phyloP scores from a whole-genome alignment of 2,888 invertebrate genomes.

The Parnassius apollo region DNA sequence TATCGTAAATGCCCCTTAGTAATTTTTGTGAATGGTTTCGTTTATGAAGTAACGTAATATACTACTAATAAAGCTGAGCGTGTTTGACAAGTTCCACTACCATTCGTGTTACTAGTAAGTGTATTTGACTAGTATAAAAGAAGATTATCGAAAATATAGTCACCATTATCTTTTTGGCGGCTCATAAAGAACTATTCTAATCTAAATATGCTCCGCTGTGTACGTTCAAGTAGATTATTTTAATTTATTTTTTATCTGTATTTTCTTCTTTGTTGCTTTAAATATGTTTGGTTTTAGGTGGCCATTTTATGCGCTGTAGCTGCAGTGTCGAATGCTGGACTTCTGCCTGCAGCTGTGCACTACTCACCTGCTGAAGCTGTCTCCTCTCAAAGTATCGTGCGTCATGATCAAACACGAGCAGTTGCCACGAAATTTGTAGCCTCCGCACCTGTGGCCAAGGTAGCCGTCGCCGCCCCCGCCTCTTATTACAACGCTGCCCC shows the following conservation, averaged over 20 bases:
- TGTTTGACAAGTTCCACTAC: constrained; percentile 38
- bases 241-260: no score
- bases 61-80: constrained; percentile 26
- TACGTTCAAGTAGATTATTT: background rate
- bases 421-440: constrained; percentile 41
- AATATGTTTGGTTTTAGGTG: constrained; percentile 31
- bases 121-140: background rate
- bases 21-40: background rate
- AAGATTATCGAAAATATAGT: background rate
- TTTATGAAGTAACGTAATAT: background rate
- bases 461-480: constrained; percentile 32
- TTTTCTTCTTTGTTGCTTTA: no score
- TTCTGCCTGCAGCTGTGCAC: constrained; percentile 55
- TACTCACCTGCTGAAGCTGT: constrained; percentile 52
- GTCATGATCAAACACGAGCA: constrained; percentile 51
- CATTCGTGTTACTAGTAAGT: constrained; percentile 17
- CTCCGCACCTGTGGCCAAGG: constrained; percentile 34
- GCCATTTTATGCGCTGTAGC: constrained; percentile 41
- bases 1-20: no score
- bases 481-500: constrained; percentile 52
- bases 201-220: background rate
- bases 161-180: background rate
- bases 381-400: constrained; percentile 57
- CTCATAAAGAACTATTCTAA: background rate
- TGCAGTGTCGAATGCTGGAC: constrained; percentile 43